Conservation (phyloP, 2,797 vertebrate genomes). For the Tapirus indicus region DNA sequence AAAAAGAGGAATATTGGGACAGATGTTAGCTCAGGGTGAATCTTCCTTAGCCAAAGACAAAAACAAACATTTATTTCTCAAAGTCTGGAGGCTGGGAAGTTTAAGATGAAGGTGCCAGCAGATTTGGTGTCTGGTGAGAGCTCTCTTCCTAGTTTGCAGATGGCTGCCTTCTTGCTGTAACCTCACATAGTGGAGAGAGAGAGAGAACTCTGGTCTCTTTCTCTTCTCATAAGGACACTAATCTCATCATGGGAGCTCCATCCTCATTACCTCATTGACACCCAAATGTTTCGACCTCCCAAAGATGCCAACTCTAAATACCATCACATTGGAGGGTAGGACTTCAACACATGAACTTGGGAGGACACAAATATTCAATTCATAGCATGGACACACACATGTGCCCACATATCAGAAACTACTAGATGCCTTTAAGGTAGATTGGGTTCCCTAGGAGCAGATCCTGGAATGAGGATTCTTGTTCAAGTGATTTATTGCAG, state of each 20-base stretch:
- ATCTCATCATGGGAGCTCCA: not conserved
- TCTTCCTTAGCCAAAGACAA: no score
- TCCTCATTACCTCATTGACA: not conserved
- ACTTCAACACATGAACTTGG: not conserved
- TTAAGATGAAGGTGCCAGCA: not conserved
- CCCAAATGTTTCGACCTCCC: not conserved
- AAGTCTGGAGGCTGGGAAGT: not conserved
- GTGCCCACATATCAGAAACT: not conserved
- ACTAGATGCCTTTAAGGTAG: not conserved
- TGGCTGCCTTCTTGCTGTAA: not conserved
- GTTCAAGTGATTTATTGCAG: not conserved
- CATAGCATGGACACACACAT: not conserved
- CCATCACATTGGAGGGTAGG: not conserved
- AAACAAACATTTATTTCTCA: not conserved
- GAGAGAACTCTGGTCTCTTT: not conserved
- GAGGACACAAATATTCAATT: not conserved
- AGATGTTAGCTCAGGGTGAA: no score
- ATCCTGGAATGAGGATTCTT: not conserved
- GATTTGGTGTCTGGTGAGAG: not conserved
- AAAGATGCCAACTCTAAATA: not conserved
- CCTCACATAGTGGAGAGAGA: not conserved
- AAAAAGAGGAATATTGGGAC: no score
- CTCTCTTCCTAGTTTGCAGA: not conserved
- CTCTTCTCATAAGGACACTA: not conserved
- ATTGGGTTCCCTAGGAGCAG: not conserved